A percentile compares a stretch with the other conserved stretches of the same genome.
Evolutionary conservation across 2,113 vertebrate genomes (phyloP).

Genomic region (Panthera uncia): DNA sequence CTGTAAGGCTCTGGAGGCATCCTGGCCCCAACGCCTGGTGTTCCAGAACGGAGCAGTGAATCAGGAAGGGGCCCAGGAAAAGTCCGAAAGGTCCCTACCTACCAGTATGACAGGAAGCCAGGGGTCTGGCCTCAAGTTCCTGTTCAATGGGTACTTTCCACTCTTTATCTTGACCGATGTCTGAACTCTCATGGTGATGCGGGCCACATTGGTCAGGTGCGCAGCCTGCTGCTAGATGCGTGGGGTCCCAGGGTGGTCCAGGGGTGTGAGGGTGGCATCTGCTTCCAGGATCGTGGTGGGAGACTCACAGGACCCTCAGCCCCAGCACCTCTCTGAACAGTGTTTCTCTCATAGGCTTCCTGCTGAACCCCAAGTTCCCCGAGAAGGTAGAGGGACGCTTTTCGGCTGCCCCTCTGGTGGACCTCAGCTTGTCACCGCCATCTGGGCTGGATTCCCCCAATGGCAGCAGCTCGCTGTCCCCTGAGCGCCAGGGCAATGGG

Average conservation of each 20-base stretch:
- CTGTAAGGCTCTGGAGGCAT: neutral
- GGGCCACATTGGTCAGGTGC: neutral
- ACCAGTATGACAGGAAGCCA: neutral
- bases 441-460: constrained; percentile 85
- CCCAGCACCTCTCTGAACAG: neutral
- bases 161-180: neutral
- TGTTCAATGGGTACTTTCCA: neutral
- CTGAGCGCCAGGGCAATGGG: constrained; percentile 89
- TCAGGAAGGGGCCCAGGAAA: neutral
- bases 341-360: constrained; percentile 74
- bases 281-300: neutral
- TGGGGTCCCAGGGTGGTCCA: neutral
- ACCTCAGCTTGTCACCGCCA: constrained; percentile 93
- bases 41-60: neutral
- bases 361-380: constrained; percentile 83
- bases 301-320: neutral
- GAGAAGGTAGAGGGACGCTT: constrained; percentile 88
- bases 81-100: neutral
- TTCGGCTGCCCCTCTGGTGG: constrained; percentile 88
- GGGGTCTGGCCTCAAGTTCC: neutral
- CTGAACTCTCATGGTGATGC: neutral
- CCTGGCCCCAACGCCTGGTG: neutral
- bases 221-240: neutral
- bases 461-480: constrained; percentile 88
- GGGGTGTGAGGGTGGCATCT: neutral